These are phyloP conservation scores for Drosophila cognata DNA, from an alignment of 2,888 invertebrate species.

Conservation along the genomic window DNA sequence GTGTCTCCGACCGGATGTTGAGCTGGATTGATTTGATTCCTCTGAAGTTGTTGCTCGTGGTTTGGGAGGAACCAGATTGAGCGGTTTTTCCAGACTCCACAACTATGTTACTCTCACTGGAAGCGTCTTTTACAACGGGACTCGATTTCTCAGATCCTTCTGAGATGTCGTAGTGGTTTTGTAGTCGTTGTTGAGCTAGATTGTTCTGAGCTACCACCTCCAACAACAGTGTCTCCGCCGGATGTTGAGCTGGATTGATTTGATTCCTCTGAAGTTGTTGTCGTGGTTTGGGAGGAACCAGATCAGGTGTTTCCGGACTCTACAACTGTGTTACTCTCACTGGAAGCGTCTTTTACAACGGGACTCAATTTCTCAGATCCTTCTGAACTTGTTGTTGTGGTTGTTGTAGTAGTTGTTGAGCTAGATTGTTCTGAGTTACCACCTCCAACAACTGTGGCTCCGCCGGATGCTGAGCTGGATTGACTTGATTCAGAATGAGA, in stretches of 20 bases:
- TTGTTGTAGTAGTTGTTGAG: slow-evolving; percentile 17
- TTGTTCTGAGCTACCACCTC: background rate
- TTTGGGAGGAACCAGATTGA: too few species aligned
- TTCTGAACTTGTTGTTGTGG: background rate
- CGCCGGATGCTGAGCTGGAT: background rate
- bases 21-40: too few species aligned
- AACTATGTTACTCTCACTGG: too few species aligned
- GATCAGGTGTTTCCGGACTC: slow-evolving; percentile 9
- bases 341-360: background rate
- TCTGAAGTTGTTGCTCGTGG: too few species aligned
- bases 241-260: background rate
- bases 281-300: background rate
- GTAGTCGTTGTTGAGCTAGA: too few species aligned
- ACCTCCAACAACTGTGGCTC: background rate
- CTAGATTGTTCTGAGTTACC: slow-evolving; percentile 9
- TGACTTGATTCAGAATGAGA: background rate
- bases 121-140: too few species aligned
- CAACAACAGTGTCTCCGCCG: background rate
- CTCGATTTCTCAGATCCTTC: too few species aligned
- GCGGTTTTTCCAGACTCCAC: too few species aligned
- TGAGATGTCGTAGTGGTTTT: too few species aligned
- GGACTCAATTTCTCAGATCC: background rate
- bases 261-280: background rate
- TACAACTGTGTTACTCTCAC: too few species aligned
- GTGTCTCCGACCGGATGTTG: background rate